Percentiles rank a stretch among this genome's conserved stretches.
Evolutionary conservation across 2,113 vertebrate species (phyloP).

Genomic region (Xiphophorus hellerii): DNA sequence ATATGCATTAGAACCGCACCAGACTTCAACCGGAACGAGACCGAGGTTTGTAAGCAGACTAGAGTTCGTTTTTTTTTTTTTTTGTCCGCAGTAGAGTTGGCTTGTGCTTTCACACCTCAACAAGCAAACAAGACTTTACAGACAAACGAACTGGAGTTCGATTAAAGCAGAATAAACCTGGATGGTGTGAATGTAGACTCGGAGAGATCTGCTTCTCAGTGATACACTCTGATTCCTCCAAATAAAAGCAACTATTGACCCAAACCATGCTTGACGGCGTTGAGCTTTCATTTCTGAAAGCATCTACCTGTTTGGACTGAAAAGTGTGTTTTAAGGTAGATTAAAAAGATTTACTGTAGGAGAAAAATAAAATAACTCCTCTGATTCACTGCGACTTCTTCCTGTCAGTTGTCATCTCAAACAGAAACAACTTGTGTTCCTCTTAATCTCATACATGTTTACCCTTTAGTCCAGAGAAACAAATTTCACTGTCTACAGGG

Average conservation of each 20-base stretch:
- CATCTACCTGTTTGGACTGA: not conserved
- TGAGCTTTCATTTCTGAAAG: not conserved
- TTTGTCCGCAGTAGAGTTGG: no score
- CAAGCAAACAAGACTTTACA: no score
- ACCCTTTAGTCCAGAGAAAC: constrained; percentile 31
- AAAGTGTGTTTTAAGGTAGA: not conserved
- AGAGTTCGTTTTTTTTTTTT: no score
- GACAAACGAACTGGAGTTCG: no score
- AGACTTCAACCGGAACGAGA: no score
- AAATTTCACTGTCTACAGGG: constrained; percentile 4
- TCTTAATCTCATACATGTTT: not conserved
- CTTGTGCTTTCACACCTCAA: no score
- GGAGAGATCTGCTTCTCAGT: no score
- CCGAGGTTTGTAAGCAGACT: no score
- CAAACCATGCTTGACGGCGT: not conserved
- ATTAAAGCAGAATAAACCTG: no score
- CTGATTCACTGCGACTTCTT: constrained; percentile 35
- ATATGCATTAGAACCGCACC: no score
- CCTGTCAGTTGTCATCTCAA: constrained; percentile 14
- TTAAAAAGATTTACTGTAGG: constrained; percentile 7
- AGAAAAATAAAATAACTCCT: constrained; percentile 1
- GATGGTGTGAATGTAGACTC: no score
- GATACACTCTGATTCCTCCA: not conserved
- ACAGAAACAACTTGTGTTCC: not conserved
- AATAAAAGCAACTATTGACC: constrained; percentile 1